These are phyloP conservation scores for Nanger granti DNA, from an alignment of 2,113 vertebrate species.

Conservation along the genomic window DNA sequence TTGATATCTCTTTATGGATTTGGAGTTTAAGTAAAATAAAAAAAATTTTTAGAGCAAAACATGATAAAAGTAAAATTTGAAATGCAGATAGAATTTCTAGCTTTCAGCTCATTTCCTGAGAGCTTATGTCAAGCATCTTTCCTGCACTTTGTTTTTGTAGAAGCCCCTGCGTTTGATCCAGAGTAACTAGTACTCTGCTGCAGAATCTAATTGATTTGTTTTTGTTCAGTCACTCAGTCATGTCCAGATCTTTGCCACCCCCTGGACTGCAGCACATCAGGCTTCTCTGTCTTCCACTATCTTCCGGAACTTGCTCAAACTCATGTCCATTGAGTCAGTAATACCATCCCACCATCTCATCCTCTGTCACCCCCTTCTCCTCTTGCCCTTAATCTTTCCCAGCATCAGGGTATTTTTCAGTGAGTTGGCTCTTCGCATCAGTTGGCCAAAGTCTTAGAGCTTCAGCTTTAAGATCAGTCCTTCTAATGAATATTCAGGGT, in stretches of 20 bases:
- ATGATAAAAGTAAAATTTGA: not conserved
- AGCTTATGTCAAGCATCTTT: not conserved
- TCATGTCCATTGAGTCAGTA: not conserved
- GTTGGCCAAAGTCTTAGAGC: not conserved
- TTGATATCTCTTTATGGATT: not conserved
- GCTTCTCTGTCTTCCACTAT: not conserved
- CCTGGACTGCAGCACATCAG: not conserved
- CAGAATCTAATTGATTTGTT: rapidly evolving
- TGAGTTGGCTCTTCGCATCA: not conserved
- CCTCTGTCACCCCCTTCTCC: not conserved
- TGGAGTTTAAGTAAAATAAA: not conserved
- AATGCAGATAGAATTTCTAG: not conserved
- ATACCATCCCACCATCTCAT: not conserved
- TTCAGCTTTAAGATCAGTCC: not conserved
- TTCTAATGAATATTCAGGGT: not conserved
- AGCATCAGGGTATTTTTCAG: not conserved
- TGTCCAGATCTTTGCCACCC: not conserved
- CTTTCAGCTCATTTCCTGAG: not conserved
- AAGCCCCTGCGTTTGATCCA: not conserved
- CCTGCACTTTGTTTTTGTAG: not conserved
- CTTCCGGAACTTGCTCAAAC: not conserved
- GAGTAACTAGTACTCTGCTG: not conserved
- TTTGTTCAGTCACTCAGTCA: not conserved
- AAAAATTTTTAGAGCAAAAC: not conserved
- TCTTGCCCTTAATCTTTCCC: not conserved